phyloP scores from a whole-genome alignment of 1,140 invertebrate species.

The Scaptodrosophila lebanonensis region DNA sequence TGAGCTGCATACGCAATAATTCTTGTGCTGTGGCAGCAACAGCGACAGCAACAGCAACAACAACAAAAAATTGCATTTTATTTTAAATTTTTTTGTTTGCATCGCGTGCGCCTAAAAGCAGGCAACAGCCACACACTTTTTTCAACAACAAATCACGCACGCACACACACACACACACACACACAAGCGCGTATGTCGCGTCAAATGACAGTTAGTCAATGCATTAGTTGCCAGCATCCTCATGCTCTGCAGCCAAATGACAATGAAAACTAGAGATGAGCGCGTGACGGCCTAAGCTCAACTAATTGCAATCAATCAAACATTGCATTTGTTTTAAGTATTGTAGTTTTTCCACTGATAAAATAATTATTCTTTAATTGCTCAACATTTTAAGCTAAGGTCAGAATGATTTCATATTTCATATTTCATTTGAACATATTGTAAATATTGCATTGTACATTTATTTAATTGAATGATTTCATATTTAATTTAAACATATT shows the following conservation, averaged over 20 bases:
- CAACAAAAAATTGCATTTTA: conserved; percentile 74
- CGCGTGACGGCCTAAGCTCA: too few relatives aligned
- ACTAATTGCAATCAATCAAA: too few relatives aligned
- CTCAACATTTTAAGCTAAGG: too few relatives aligned
- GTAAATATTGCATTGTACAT: too few relatives aligned
- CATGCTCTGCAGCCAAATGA: not conserved
- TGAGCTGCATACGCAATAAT: conserved; percentile 41
- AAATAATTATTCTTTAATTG: too few relatives aligned
- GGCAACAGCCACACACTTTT: conserved; percentile 7
- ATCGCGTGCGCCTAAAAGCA: conserved; percentile 28
- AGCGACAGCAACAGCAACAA: conserved; percentile 39
- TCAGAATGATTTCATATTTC: too few relatives aligned
- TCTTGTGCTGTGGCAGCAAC: conserved; percentile 8
- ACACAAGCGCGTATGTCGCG: too few relatives aligned
- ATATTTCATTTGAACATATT: too few relatives aligned
- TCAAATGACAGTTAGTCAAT: conserved; percentile 64
- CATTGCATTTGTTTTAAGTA: too few relatives aligned
- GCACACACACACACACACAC: conserved; percentile 22
- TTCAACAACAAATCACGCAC: conserved; percentile 37
- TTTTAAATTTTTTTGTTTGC: conserved; percentile 59
- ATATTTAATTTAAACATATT: too few relatives aligned
- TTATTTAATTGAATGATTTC: too few relatives aligned
- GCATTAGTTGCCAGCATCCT: conserved; percentile 43
- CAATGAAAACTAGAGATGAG: not conserved
- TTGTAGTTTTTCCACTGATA: too few relatives aligned